Evolutionary conservation across 2,113 vertebrate genomes (phyloP).

Genomic region (Nyctereutes procyonoides): DNA sequence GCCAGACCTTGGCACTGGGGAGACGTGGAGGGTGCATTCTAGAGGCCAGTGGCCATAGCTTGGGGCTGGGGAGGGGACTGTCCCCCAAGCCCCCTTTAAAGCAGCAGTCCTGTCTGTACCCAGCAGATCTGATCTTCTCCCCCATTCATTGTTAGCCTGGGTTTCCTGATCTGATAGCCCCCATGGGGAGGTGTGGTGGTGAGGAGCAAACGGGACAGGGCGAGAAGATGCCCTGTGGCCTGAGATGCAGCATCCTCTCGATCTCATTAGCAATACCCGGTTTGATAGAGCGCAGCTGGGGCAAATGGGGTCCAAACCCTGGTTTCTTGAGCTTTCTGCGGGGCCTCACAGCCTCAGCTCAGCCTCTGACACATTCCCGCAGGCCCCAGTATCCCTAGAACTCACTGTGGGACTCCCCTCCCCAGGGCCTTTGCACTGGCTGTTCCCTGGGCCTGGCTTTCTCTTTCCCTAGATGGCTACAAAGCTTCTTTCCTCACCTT

Average conservation of each 20-base stretch:
- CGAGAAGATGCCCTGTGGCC: neutral
- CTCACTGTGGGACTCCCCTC: neutral
- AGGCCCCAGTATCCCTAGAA: neutral
- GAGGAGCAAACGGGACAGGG: neutral
- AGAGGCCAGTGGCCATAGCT: too few species aligned
- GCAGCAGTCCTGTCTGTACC: neutral
- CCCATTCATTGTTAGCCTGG: neutral
- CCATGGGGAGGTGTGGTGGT: fast-evolving
- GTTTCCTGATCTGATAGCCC: neutral
- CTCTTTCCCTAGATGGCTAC: neutral
- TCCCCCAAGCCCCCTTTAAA: neutral
- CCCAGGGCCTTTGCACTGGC: neutral
- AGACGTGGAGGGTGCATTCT: neutral
- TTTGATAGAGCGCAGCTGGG: neutral
- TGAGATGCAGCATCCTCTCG: neutral
- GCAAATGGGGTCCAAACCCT: neutral
- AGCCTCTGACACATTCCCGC: neutral
- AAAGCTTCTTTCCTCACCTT: neutral
- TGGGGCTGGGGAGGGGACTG: neutral
- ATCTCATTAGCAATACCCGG: neutral
- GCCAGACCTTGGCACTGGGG: neutral
- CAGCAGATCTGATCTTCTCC: too few species aligned
- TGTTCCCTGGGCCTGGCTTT: neutral
- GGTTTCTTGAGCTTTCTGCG: neutral
- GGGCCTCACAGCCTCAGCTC: neutral